A percentile compares a stretch with the other conserved stretches of the same genome.
Evolutionary conservation across 2,797 vertebrate species (phyloP).

Genomic region (Thamnophis elegans): DNA sequence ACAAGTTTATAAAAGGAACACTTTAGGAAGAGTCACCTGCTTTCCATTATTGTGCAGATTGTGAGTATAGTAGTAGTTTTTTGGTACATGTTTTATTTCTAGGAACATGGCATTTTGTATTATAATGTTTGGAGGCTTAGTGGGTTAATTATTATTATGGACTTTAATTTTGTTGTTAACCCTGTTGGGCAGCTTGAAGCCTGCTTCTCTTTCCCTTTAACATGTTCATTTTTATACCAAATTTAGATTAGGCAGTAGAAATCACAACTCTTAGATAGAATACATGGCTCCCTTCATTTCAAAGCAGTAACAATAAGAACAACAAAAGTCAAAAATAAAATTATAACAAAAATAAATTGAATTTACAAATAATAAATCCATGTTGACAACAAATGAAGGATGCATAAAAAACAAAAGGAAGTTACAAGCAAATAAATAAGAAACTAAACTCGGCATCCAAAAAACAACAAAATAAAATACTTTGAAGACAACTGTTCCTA

Average conservation of each 20-base stretch:
- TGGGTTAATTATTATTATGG: not conserved
- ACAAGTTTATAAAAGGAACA: not conserved
- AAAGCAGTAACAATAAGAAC: not conserved
- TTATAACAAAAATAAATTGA: not conserved
- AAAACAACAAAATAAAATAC: not conserved
- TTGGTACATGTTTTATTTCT: not conserved
- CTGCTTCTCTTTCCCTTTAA: not conserved
- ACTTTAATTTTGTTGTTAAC: not conserved
- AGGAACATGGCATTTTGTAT: not conserved
- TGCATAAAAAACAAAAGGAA: not conserved
- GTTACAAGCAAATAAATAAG: not conserved
- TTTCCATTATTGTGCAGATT: not conserved
- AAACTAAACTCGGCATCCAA: not conserved
- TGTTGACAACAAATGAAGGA: not conserved
- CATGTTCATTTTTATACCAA: not conserved
- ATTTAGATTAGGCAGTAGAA: not conserved
- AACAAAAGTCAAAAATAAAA: not conserved
- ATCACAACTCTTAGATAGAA: not conserved
- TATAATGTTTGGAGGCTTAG: not conserved
- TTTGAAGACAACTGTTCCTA: not conserved
- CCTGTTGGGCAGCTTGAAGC: not conserved
- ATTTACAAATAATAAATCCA: not conserved
- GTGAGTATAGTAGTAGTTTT: not conserved
- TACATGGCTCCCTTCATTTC: not conserved
- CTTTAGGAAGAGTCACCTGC: not conserved